Base-by-base conservation (phyloP, 2,888 invertebrate species). In the Plagiodera versicolora region DNA sequence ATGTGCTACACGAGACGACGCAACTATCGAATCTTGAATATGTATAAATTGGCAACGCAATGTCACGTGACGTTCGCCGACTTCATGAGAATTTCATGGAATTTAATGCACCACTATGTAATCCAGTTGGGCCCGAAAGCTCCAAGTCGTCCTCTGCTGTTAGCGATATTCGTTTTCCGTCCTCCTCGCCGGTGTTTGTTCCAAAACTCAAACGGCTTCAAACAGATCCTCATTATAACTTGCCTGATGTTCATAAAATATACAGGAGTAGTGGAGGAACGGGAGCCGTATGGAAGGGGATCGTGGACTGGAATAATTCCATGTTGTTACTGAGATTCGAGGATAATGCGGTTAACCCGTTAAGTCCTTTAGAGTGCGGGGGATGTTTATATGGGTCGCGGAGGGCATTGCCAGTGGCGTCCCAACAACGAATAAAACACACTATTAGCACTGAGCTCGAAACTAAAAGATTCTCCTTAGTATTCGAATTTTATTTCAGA, bases 231-330 rank as follows among this genome's bases (percentile, higher is more conserved):
- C 79, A 80, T 80, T 81, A 81, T 79, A 79, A 79, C 72, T 80
- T 80, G 77, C 77, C 78, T 79, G 79, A 78, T 79, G 79, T 79
- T 79, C 80, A 80, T 81, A 78, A 80, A 81, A 80, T 80, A 81
- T 81, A 79, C 75, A 74, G 72, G 70, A 71, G 71, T 68, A 67
- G 68, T 60, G 28, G 54, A 57, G 52, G 16, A 39, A 55, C 11
- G 20, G 17, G 56, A 50, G 52, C 9, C 6, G 35, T n/a, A 24
- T 49, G 52, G 28, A 24, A 64, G 62, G 70, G 72, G 64, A 69
- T 67, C 69, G 68, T 68, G 66, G 65, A 69, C 65, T 71, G 66
- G 72, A 72, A 73, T 73, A 73, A 73, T 73, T 72, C 71, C 69
- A 69, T 71, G 74, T 72, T 74, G 73, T 74, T 72, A 67, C 70